Conservation (phyloP, 2,113 vertebrate genomes). For the Aegotheles bennettii region DNA sequence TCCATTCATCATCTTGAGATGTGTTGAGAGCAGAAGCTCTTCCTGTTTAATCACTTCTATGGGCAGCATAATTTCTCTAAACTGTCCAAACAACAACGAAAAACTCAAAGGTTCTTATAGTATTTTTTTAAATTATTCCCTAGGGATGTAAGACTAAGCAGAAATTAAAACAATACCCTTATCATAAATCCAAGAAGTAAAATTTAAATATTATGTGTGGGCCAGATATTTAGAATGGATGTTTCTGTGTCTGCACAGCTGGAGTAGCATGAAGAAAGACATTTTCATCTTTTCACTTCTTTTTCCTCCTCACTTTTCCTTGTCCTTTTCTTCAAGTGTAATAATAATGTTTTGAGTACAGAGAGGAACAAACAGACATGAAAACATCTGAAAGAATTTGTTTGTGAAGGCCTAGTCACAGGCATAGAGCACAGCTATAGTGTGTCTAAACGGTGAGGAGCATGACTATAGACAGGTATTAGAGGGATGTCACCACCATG, state of each 20-base stretch:
- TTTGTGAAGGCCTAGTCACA: not conserved
- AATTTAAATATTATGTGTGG: not conserved
- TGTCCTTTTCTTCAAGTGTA: not conserved
- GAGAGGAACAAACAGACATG: not conserved
- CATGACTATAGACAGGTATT: not conserved
- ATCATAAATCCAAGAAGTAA: not conserved
- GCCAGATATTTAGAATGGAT: not conserved
- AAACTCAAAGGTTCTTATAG: not conserved
- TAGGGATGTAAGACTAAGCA: not conserved
- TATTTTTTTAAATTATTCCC: not conserved
- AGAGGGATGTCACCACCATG: not conserved
- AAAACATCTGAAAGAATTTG: not conserved
- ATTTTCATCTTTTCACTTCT: not conserved
- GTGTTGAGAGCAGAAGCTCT: not conserved
- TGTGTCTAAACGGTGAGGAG: not conserved
- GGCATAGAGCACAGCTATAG: not conserved
- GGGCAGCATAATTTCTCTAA: not conserved
- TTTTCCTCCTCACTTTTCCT: not conserved
- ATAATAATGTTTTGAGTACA: not conserved
- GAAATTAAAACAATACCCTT: not conserved
- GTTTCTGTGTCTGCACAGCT: not conserved
- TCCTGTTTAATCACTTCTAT: not conserved
- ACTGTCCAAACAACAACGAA: not conserved
- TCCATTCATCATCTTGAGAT: not conserved
- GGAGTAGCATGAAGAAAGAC: not conserved